Base-by-base conservation (phyloP, 2,113 vertebrate species). In the Larimichthys crocea region DNA sequence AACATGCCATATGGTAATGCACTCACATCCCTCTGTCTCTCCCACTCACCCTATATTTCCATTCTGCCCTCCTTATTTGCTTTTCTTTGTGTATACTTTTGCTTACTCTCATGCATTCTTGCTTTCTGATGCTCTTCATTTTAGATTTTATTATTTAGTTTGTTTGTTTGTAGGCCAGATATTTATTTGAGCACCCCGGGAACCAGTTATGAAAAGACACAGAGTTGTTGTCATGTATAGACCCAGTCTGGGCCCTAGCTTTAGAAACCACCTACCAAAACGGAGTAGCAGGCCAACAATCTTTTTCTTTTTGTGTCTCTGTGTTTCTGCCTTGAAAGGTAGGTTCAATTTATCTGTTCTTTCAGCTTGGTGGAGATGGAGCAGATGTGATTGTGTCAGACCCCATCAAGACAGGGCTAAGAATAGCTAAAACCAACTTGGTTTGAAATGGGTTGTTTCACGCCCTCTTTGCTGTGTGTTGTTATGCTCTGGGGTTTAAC, bases 251-350 rank as follows among this genome's bases (percentile, higher is more conserved):
- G 56, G 70, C 56, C 71, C 29, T 48, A 62, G 64, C 31, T 85
- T 79, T 71, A 62, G 11, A 82, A 75, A 74, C 57, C 49, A 64
- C 42, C 61, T 35, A 63, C 56, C 59, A 24, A 52, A 66, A 68
- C 52, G 73, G 26, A 71, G 62, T 66, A 26, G 48, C 55, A 64
- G 60, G 65, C 70, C 63, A 81, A 60, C 35, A 20, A 71, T 62
- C 67, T 53, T 12, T 22, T 71, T 86, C 86, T 64, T 35, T 74
- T 20, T 26, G 52, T 48, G 49, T 74, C 60, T 82, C 22, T 83
- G 67, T 19, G 2, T 84, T 91, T 87, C 74, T 88, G 81, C 89
- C 86, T 85, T 91, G 84, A 89, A 92, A 90, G 88, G 89, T 81
- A 73, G 68, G 72, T 87, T 91, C 87, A 86, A 89, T 89, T 88